A percentile compares a stretch with the other conserved stretches of the same genome.
phyloP scores from a whole-genome alignment of 2,888 invertebrate genomes.

The Tipula vernalis region DNA sequence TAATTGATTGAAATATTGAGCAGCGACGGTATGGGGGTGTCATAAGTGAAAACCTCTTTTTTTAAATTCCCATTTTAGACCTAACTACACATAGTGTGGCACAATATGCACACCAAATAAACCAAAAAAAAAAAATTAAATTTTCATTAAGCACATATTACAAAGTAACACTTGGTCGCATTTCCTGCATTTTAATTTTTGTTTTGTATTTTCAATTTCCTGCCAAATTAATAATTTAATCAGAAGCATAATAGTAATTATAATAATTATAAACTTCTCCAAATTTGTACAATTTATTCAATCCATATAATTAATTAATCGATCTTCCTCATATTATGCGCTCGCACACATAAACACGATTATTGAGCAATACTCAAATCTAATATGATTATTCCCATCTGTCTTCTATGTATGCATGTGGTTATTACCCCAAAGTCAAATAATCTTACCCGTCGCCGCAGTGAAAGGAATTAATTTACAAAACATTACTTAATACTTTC shows the following conservation, averaged over 20 bases:
- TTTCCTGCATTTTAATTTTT: neutral
- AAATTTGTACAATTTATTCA: neutral
- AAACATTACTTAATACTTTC: neutral
- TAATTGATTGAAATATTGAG: no score
- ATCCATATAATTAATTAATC: neutral
- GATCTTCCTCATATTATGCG: neutral
- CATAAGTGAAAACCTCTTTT: no score
- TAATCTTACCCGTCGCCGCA: neutral
- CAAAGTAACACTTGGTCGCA: neutral
- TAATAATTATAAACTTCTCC: neutral
- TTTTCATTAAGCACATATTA: neutral
- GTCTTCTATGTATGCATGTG: neutral
- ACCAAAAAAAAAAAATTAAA: neutral
- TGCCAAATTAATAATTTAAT: neutral
- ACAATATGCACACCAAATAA: no score
- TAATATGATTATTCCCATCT: neutral
- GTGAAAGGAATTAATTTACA: neutral
- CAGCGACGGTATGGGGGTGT: no score
- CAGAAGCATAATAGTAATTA: neutral
- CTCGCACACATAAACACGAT: neutral
- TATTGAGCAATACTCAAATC: neutral
- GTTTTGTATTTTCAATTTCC: neutral
- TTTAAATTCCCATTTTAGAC: no score
- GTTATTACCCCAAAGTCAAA: neutral
- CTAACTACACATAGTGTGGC: no score